Base-by-base conservation (phyloP, 2,888 invertebrate genomes). In the Archips crataeganus region DNA sequence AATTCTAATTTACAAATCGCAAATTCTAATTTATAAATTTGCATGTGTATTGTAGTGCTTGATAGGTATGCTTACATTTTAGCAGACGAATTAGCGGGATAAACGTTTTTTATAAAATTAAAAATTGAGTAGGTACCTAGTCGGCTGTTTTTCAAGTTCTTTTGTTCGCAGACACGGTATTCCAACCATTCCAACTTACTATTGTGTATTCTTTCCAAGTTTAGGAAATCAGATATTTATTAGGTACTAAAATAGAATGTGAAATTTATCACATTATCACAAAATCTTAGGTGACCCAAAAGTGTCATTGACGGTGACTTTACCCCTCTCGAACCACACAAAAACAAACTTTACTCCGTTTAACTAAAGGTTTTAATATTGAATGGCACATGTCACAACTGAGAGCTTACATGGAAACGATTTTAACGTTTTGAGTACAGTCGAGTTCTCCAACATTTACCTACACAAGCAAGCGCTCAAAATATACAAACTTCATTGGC, bases 21-120 rank as follows among this genome's bases (percentile, higher is more conserved):
- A 65, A 65, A 70, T 70, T 70, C 65, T 15, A 64, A 65, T 70
- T 65, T 70, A 74, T 70, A 74, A 70, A 64, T 74, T 45, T 34
- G 23, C 51, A n/a, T n/a, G 3, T 45, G 45, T 45, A 45, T 45
- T 49, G 36, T 60, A 60, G 51, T 60, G 65, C 60, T 61, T 15
- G 9, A 13, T 57, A 32, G 42, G 23, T 42, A 57, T 6, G 2
- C 42, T 13, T 1, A 51, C 0, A 36, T 8, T 63, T n/a, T 32
- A 63, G 47, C 63, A 63, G 32, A 32, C 23, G 39, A 61, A 61
- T 23, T 54, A 23, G 8, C 54, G 23, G 23, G 23, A 15, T 6
- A 23, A 54, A 9, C 15, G 9, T 2, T 57, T 32, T 11, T 11
- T 11, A 9, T 32, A 5, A 57, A 32, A 57, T 10, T 57, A 23